phyloP scores from a whole-genome alignment of 2,888 invertebrate genomes.

The Amiota mariae region DNA sequence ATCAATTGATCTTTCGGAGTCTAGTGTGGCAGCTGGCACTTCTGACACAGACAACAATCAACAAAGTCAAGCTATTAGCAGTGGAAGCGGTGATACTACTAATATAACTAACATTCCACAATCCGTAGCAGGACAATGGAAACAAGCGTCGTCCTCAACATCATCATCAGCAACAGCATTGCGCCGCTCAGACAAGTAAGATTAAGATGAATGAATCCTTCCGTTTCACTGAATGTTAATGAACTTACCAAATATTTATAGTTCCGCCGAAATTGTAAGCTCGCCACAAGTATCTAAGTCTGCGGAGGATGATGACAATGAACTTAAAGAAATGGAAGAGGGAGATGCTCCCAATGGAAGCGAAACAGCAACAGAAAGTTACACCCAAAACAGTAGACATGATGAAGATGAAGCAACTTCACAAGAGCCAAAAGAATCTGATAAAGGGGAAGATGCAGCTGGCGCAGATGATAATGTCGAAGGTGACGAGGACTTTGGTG shows the following conservation, averaged over 20 bases:
- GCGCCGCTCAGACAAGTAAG: slow-evolving; percentile 66
- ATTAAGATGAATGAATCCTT: not conserved
- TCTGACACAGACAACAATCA: slow-evolving; percentile 73
- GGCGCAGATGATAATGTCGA: slow-evolving; percentile 74
- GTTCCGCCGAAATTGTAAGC: slow-evolving; percentile 88
- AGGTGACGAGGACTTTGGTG: slow-evolving; percentile 68
- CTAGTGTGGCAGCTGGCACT: slow-evolving; percentile 48
- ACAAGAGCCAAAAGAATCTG: slow-evolving; percentile 48
- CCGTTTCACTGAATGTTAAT: not conserved
- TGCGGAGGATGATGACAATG: slow-evolving; percentile 45
- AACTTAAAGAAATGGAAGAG: slow-evolving; percentile 60
- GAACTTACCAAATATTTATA: slow-evolving; percentile 45
- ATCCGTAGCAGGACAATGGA: slow-evolving; percentile 59
- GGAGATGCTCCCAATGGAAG: slow-evolving; percentile 54
- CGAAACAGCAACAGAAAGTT: slow-evolving; percentile 44
- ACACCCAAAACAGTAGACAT: slow-evolving; percentile 46
- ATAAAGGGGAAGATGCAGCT: slow-evolving; percentile 43
- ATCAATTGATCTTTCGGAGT: slow-evolving; percentile 55
- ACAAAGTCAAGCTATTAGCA: slow-evolving; percentile 84
- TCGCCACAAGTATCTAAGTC: slow-evolving; percentile 84
- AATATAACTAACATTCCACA: slow-evolving; percentile 70
- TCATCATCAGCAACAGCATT: slow-evolving; percentile 59
- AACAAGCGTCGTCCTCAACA: slow-evolving; percentile 66
- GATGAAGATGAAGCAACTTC: slow-evolving; percentile 50
- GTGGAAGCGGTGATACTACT: slow-evolving; percentile 80